Percentiles rank a stretch among this genome's conserved stretches.
These are phyloP conservation scores for Seira ritae DNA, from an alignment of 2,888 invertebrate genomes.

Conservation along the genomic window DNA sequence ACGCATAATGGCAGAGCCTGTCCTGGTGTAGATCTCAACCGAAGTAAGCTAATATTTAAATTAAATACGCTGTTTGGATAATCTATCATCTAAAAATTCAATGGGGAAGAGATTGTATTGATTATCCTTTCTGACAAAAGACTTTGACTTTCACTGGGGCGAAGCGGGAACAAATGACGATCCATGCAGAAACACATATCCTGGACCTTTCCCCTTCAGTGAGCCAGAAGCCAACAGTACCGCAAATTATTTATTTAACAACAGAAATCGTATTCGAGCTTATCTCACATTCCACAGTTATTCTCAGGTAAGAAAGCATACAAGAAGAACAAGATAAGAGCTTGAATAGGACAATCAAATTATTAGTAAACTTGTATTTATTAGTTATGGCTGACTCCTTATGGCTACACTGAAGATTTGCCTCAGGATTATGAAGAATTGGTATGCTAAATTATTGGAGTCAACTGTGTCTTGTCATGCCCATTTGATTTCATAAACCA, in stretches of 20 bases:
- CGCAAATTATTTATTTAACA: constrained; percentile 79
- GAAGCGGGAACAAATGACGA: constrained; percentile 75
- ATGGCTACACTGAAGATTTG: constrained; percentile 77
- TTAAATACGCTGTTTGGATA: background rate
- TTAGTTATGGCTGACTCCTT: constrained; percentile 80
- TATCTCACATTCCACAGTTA: constrained; percentile 82
- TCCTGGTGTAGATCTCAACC: constrained; percentile 87
- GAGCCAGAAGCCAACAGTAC: constrained; percentile 82
- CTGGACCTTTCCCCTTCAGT: constrained; percentile 75
- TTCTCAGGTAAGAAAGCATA: constrained; percentile 79
- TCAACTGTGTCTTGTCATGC: background rate
- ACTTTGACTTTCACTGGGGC: constrained; percentile 79
- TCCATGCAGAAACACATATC: constrained; percentile 77
- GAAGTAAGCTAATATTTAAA: constrained; percentile 77
- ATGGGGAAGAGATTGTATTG: background rate
- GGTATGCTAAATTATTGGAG: constrained; percentile 71
- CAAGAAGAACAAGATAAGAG: too few species aligned
- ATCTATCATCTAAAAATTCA: background rate
- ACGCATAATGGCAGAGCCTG: constrained; percentile 76
- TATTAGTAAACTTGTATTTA: too few species aligned
- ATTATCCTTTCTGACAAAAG: constrained; percentile 32
- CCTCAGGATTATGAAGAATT: constrained; percentile 79
- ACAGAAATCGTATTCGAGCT: constrained; percentile 76
- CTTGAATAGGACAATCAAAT: background rate
- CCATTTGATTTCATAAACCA: background rate